A percentile compares a stretch with the other conserved stretches of the same genome.
Evolutionary conservation across 2,113 vertebrate species (phyloP).

Genomic region (Tachuris rubrigastra): DNA sequence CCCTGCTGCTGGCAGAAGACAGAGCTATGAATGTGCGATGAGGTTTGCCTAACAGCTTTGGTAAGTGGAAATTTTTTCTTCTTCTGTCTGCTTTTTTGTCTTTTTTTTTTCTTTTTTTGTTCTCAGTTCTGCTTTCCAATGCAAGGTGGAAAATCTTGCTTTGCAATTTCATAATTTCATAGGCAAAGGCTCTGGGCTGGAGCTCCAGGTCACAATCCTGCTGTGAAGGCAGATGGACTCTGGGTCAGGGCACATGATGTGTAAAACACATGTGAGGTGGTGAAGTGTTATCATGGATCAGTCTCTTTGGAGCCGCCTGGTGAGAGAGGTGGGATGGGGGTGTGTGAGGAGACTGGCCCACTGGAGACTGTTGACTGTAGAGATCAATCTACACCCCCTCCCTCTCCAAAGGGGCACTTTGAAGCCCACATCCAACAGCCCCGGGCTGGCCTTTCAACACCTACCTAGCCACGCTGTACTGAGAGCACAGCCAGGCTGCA

Average conservation of each 20-base stretch:
- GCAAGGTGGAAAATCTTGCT: background rate
- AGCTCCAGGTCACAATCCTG: accelerated
- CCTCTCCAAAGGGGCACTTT: background rate
- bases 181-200: background rate
- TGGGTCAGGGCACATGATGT: accelerated
- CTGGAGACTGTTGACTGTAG: background rate
- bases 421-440: background rate
- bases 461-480: accelerated
- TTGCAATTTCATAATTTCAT: background rate
- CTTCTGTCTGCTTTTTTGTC: background rate
- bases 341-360: background rate
- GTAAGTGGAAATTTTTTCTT: background rate
- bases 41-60: background rate
- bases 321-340: background rate
- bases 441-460: background rate
- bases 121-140: background rate
- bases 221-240: background rate
- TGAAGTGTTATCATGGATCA: background rate
- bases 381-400: background rate
- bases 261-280: background rate
- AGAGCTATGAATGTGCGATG: constrained; percentile 1
- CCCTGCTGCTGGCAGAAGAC: background rate
- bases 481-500: background rate
- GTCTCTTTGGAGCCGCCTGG: background rate
- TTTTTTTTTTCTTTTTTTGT: background rate